Conservation (phyloP, 2,888 invertebrate species). For the Acrocyrtus sp. region DNA sequence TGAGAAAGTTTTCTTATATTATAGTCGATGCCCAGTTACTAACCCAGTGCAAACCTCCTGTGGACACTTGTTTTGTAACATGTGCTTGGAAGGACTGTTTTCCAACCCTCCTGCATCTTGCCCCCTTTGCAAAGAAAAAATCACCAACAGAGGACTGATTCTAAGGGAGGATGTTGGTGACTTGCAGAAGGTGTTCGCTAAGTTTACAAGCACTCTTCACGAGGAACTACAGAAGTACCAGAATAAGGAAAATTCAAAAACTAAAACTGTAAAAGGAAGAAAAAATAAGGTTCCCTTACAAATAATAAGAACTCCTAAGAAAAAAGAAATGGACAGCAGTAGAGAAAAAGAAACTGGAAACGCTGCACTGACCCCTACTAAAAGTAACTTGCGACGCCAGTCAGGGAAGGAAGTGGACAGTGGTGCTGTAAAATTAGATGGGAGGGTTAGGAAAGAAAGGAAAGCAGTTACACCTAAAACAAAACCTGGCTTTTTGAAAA, state of each 20-base stretch:
- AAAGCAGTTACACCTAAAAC: neutral
- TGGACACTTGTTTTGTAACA: slow-evolving; percentile 53
- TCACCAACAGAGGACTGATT: slow-evolving; percentile 14
- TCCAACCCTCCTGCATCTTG: slow-evolving; percentile 16
- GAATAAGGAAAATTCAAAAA: neutral
- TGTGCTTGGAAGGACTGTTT: slow-evolving; percentile 28
- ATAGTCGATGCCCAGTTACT: neutral
- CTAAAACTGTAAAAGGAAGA: neutral
- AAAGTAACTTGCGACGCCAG: neutral
- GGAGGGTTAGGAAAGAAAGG: neutral
- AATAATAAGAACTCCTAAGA: neutral
- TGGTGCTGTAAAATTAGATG: neutral
- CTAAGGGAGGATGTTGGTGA: slow-evolving; percentile 45
- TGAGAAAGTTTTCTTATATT: neutral
- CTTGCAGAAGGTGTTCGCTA: neutral
- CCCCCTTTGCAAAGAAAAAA: slow-evolving; percentile 48
- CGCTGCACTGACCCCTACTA: no score
- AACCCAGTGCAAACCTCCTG: slow-evolving; percentile 49
- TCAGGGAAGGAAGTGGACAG: neutral
- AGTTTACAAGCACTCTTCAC: neutral
- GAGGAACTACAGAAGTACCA: slow-evolving; percentile 9
- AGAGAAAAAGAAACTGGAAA: neutral
- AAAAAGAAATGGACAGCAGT: neutral
- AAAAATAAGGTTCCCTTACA: neutral
- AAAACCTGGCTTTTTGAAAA: neutral